Base-by-base conservation (phyloP, 2,888 invertebrate species). In the Morpho helenor region DNA sequence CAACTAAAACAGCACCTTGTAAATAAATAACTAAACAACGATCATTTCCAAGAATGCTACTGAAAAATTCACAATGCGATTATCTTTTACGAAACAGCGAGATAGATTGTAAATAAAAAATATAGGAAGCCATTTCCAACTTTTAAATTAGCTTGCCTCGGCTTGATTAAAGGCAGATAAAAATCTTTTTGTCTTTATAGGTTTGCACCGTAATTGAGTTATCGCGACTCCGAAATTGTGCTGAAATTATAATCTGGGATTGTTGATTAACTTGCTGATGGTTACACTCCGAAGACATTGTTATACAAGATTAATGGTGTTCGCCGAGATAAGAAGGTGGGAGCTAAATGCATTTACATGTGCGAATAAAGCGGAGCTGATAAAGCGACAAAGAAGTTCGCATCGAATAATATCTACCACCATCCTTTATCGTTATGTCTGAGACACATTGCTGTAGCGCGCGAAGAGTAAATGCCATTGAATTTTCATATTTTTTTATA, bases 221-320 rank as follows among this genome's bases (percentile, higher is more conserved):
- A 67, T 71, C 67, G 61, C 58, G 60, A 63, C 64, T 64, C 63
- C 79, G 79, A 75, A 75, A 74, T 72, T 72, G 68, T 68, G 74
- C 65, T 73, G 80, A 79, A 79, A 78, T 74, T 71, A 75, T 70
- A 68, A 66, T 65, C 72, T 66, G 50, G 59, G 56, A 59, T 56
- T 59, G 76, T 84, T 86, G 87, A 90, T 90, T 88, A 88, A 88
- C 86, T 74, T 80, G 76, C 80, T 78, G 77, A 82, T 79, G 75
- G 73, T 74, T 79, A 75, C 76, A 76, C 75, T 74, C 75, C 70
- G 74, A 70, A 79, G 78, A 84, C 83, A 87, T 88, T 88, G 88
- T 87, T 87, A 82, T 86, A 90, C 87, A 85, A 88, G 89, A 89
- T 90, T 86, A 88, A 89, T 89, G 84, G 85, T 87, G 88, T 87